phyloP scores from a whole-genome alignment of 2,797 vertebrate genomes.

The Ceryle rudis region DNA sequence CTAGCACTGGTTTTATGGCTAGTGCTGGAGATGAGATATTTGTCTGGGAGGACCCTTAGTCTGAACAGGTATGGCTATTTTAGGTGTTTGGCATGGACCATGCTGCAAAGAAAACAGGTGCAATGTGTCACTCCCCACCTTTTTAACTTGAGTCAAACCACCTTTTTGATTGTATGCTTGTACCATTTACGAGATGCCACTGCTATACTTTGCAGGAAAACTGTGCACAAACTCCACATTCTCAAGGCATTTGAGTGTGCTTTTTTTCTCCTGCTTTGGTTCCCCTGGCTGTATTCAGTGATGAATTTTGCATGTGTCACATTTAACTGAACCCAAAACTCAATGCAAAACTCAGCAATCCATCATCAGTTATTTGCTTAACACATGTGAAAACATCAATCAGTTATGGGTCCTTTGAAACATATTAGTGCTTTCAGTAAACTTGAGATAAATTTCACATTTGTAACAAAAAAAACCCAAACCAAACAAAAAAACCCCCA shows the following conservation, averaged over 20 bases:
- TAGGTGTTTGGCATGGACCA: background rate
- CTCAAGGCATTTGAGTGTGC: background rate
- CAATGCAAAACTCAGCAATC: background rate
- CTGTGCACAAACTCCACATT: background rate
- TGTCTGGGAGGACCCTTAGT: background rate
- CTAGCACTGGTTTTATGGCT: background rate
- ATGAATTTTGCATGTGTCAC: background rate
- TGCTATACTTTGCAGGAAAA: background rate
- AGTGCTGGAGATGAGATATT: background rate
- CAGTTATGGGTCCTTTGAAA: conserved; percentile 6
- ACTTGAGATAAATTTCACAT: background rate
- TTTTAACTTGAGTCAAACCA: background rate
- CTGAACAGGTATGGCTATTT: background rate
- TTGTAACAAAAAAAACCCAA: background rate
- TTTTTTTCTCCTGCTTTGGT: background rate
- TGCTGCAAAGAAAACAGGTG: background rate
- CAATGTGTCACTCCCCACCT: background rate
- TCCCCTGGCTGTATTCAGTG: background rate
- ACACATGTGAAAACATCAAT: background rate
- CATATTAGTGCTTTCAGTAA: background rate
- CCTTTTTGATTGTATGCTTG: background rate
- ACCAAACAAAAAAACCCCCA: too few relatives aligned
- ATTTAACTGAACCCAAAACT: background rate
- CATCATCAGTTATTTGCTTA: background rate
- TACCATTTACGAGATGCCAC: background rate